Conservation (phyloP, 2,113 vertebrate species). For the Gymnorhina tibicen region DNA sequence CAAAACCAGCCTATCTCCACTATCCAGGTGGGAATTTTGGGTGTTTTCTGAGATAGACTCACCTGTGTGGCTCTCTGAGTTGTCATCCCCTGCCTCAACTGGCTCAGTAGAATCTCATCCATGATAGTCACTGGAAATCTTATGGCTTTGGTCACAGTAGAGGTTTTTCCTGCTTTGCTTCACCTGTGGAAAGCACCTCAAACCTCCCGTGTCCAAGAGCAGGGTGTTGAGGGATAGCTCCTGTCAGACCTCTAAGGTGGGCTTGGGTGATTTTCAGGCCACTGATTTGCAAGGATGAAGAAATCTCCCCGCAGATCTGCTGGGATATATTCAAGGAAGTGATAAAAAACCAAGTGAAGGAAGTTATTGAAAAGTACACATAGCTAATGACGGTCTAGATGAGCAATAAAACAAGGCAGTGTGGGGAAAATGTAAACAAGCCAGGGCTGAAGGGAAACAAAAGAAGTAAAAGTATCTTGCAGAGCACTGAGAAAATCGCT, state of each 20-base stretch:
- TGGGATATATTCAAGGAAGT: conserved; percentile 44
- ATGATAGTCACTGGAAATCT: not conserved
- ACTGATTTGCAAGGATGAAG: not conserved
- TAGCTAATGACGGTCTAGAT: not conserved
- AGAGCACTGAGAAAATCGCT: not conserved
- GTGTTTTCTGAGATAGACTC: not conserved
- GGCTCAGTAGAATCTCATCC: not conserved
- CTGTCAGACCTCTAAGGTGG: not conserved
- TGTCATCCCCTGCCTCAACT: accelerated
- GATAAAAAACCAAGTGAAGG: conserved; percentile 38
- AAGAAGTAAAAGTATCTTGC: conserved; percentile 14
- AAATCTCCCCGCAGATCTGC: not conserved
- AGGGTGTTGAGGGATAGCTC: not conserved
- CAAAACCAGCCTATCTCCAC: not conserved
- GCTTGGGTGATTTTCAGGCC: not conserved
- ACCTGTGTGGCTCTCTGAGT: not conserved
- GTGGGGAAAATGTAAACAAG: conserved; percentile 38
- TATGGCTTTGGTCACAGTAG: not conserved
- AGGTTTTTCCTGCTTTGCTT: not conserved
- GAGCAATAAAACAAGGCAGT: conserved; percentile 16
- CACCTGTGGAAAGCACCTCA: not conserved
- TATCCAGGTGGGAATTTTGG: not conserved
- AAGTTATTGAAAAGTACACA: conserved; percentile 31
- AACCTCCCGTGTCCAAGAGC: not conserved
- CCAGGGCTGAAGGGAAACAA: not conserved